phyloP scores from a whole-genome alignment of 2,888 invertebrate species.

The Latheticus oryzae region DNA sequence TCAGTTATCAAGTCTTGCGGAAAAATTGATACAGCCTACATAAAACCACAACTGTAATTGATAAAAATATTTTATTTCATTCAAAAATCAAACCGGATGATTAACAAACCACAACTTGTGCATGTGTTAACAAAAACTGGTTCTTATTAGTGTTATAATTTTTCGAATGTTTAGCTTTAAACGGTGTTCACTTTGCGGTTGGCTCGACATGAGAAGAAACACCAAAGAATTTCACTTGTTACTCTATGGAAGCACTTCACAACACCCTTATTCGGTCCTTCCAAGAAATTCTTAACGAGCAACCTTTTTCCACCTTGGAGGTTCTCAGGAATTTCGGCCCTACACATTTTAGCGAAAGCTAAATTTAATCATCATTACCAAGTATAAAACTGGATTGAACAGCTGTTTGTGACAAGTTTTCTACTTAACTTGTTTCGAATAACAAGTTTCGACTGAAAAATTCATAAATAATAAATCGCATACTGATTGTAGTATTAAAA shows the following conservation, averaged over 20 bases:
- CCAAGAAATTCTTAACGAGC: conserved; percentile 28
- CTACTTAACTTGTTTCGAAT: too few relatives aligned
- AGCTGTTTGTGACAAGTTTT: too few relatives aligned
- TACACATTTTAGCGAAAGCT: conserved; percentile 1
- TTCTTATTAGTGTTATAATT: conserved; percentile 41
- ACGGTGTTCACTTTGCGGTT: conserved; percentile 43
- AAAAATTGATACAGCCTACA: conserved; percentile 44
- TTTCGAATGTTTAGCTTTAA: conserved; percentile 43
- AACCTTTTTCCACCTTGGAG: conserved; percentile 1
- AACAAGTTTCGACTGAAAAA: too few relatives aligned
- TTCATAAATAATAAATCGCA: too few relatives aligned
- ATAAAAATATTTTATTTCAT: conserved; percentile 46
- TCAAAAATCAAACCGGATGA: conserved; percentile 48
- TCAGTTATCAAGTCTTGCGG: conserved; percentile 16
- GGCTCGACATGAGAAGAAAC: conserved; percentile 39
- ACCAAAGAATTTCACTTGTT: conserved; percentile 13
- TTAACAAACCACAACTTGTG: conserved; percentile 45
- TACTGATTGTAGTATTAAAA: too few relatives aligned
- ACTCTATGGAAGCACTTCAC: conserved; percentile 7
- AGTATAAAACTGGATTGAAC: too few relatives aligned
- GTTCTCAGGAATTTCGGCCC: conserved; percentile 6
- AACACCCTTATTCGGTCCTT: conserved; percentile 29
- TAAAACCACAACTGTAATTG: conserved; percentile 45
- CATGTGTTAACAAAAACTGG: conserved; percentile 42
- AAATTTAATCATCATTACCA: too few relatives aligned